Evolutionary conservation across 1,140 invertebrate genomes (phyloP), one percentile per base, ranked within the genome.

Genomic region (Caerostris extrusa): DNA sequence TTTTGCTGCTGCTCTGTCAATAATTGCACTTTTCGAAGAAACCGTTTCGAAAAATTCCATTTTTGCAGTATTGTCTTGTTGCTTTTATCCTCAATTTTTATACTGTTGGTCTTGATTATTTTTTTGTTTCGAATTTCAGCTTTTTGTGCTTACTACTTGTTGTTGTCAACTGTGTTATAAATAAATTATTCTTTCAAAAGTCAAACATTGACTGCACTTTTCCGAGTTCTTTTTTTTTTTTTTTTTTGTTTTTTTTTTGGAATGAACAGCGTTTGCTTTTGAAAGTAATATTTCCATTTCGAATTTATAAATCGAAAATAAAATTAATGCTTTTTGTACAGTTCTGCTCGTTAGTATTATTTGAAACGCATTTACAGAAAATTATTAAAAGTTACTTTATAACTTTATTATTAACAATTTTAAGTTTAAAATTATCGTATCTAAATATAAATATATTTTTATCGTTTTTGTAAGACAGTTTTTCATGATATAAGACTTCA

Each of bases 181-280:
- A 89, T 94, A 89, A 92, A 94, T 93, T 94, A 91, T 94, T 94
- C 90, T 94, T 94, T 89, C 71, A 94, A 94, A 34, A 83, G 86
- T 81, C 67, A 64, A 93, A 64, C 3, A 56, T 34, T 69, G 61
- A 60, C 34, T 67, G 34, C 19, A 17, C 34, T 14, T 34, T 56
- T 64, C 17, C 17, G 50, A n/a, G 14, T 90, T 90, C 53, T 19
- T 87, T 87, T 61, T 14, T 60, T 6, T 50, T 19, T 14, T 88
- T 3, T 19, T 5, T 88, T 19, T n/a, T n/a, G n/a, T n/a, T n/a
- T 3, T 7, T 58, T 53, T 34, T 34, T 53, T 19, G 4, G 5
- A 67, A 89, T 67, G 60, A 61, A 61, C 87, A 69, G 61, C 34
- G 64, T 60, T 3, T n/a, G 53, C 34, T 89, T 82, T 77, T 77